Evolutionary conservation across 2,797 vertebrate species (phyloP).

Genomic region (Hippopotamyrus pictus): DNA sequence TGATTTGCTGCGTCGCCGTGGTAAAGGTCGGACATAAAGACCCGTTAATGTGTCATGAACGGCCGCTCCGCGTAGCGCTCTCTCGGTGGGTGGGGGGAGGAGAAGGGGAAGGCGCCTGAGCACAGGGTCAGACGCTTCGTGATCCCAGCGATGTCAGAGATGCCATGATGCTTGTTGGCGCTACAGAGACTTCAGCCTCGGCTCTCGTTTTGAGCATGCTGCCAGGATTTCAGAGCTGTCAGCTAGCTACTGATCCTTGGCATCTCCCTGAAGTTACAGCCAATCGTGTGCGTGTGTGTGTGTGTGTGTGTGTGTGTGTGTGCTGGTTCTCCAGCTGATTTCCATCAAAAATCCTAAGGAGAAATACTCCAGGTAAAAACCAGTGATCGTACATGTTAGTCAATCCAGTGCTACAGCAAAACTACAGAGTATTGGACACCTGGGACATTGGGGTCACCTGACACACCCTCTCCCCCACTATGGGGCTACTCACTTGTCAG

Average conservation of each 20-base stretch:
- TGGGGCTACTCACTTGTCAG: slow-evolving; percentile 78
- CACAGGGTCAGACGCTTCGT: not conserved
- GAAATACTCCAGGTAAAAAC: not conserved
- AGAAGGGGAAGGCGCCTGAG: not conserved
- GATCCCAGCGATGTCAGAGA: not conserved
- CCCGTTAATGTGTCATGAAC: slow-evolving; percentile 27
- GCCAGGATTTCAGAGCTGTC: not conserved
- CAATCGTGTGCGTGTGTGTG: not conserved
- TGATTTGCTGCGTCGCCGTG: slow-evolving; percentile 30
- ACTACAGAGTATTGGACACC: not conserved
- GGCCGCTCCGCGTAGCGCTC: not conserved
- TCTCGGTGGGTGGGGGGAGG: not conserved
- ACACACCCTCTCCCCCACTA: no score
- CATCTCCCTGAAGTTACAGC: not conserved
- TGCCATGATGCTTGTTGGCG: not conserved
- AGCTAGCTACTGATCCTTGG: not conserved
- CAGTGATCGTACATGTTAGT: not conserved
- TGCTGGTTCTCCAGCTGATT: not conserved
- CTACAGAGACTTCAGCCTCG: not conserved
- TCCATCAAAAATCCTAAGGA: not conserved
- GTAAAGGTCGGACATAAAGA: slow-evolving; percentile 30
- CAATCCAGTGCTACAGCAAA: not conserved
- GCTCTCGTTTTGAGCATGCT: not conserved
- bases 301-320: not conserved
- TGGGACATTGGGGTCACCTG: no score